phyloP scores from a whole-genome alignment of 1,140 invertebrate species.

The Heliconius melpomene region DNA sequence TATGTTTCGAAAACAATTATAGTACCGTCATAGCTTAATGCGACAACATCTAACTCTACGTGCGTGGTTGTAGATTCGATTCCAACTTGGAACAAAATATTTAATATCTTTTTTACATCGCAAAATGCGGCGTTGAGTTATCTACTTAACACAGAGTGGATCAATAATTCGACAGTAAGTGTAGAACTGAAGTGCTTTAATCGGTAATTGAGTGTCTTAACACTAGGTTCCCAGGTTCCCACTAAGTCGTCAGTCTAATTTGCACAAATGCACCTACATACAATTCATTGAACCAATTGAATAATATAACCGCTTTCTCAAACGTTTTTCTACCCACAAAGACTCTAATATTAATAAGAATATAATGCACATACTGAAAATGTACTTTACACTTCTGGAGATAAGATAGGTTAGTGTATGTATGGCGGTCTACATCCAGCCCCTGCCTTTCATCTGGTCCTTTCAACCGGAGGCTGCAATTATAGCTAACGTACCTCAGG shows the following conservation, averaged over 20 bases:
- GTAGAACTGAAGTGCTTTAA: no score
- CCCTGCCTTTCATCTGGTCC: constrained; percentile 42
- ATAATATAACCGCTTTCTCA: background rate
- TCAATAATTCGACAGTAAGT: no score
- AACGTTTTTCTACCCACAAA: background rate
- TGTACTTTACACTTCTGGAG: constrained; percentile 7
- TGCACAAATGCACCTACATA: background rate
- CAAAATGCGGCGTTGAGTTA: no score
- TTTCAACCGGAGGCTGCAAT: constrained; percentile 41
- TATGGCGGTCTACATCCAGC: constrained; percentile 17
- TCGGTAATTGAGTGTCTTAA: no score
- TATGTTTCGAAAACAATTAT: background rate
- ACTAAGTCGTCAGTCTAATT: no score
- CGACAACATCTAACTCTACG: no score
- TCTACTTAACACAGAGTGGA: no score
- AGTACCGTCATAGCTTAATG: background rate
- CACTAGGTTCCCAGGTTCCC: no score
- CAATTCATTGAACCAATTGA: constrained; percentile 4
- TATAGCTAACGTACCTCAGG: constrained; percentile 41
- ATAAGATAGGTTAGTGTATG: constrained; percentile 12
- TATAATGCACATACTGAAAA: background rate
- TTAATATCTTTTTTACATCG: no score
- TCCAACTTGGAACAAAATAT: no score
- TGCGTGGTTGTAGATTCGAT: no score
- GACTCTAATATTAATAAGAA: constrained; percentile 4